These are phyloP conservation scores for Anabacerthia variegaticeps DNA, from an alignment of 2,797 vertebrate species.

Conservation along the genomic window DNA sequence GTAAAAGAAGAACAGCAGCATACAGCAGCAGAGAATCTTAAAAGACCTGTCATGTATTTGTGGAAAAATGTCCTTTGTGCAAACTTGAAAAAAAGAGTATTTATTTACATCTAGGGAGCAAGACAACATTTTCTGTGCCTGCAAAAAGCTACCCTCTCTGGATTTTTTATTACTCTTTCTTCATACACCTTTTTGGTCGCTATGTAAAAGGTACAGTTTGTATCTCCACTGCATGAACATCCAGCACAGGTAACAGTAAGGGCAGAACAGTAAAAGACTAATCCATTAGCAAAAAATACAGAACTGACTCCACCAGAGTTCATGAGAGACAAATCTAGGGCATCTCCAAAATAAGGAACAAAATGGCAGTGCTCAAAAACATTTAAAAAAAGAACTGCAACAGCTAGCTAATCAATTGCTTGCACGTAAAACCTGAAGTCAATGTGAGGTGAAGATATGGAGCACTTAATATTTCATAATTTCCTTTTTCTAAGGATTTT, in stretches of 20 bases:
- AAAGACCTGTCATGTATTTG: neutral
- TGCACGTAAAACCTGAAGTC: neutral
- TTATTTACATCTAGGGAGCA: conserved; percentile 15
- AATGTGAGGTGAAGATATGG: neutral
- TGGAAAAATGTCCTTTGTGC: conserved; percentile 1
- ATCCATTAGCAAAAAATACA: neutral
- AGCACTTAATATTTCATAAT: neutral
- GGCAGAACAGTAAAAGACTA: neutral
- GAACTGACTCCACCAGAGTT: neutral
- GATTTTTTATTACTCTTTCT: neutral
- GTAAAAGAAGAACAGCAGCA: neutral
- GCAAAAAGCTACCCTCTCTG: neutral
- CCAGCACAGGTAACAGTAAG: neutral
- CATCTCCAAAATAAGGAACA: neutral
- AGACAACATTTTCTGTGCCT: neutral
- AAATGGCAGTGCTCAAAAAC: neutral
- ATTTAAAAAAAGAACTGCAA: neutral
- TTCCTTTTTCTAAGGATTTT: neutral
- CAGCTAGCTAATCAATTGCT: neutral
- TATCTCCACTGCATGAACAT: neutral
- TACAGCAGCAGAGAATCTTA: neutral
- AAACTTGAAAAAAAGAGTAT: neutral
- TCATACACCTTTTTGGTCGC: neutral
- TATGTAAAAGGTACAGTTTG: neutral
- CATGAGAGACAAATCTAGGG: conserved; percentile 10